phyloP scores from a whole-genome alignment of 2,797 vertebrate genomes.

The Pseudocheirus occidentalis region DNA sequence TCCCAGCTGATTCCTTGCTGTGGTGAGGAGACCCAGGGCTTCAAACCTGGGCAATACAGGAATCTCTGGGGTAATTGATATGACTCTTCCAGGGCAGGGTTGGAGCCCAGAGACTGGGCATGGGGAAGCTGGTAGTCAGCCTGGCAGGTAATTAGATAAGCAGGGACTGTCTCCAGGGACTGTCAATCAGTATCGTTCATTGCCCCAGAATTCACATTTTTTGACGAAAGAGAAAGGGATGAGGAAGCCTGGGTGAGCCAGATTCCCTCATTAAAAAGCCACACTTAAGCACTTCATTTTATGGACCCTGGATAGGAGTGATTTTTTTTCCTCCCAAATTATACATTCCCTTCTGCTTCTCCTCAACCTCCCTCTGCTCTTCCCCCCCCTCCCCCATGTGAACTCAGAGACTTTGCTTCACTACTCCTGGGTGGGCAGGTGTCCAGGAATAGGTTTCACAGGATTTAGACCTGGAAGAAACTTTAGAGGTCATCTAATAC shows the following conservation, averaged over 20 bases:
- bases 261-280: not conserved
- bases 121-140: not conserved
- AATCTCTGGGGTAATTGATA: not conserved
- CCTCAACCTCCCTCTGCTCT: not conserved
- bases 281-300: not conserved
- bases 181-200: not conserved
- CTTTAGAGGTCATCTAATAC: not conserved
- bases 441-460: not conserved
- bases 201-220: not conserved
- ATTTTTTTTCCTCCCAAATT: not conserved
- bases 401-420: not conserved
- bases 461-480: not conserved
- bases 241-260: not conserved
- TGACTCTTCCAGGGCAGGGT: not conserved
- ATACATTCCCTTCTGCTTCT: not conserved
- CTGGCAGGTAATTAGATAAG: not conserved
- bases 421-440: not conserved
- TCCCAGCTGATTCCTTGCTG: not conserved
- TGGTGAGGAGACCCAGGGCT: not conserved
- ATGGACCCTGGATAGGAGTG: not conserved
- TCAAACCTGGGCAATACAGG: not conserved
- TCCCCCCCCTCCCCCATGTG: not conserved
- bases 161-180: not conserved
- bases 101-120: not conserved
- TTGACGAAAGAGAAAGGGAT: constrained; percentile 1